A percentile compares a stretch with the other conserved stretches of the same genome.
phyloP scores from a whole-genome alignment of 2,113 vertebrate genomes.

The Channa maculata region DNA sequence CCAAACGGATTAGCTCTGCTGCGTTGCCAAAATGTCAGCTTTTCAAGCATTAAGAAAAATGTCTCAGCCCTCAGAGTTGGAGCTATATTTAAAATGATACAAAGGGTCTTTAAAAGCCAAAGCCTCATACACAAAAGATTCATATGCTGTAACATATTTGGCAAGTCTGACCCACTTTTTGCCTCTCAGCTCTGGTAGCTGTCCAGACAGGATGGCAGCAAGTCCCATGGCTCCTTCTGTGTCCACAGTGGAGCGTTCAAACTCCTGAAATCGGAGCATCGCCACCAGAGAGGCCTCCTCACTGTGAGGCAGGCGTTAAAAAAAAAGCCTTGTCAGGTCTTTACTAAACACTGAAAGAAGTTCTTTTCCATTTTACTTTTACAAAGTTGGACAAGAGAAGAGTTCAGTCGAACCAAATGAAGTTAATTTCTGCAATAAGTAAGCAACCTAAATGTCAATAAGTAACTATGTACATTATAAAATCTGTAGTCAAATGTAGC shows the following conservation, averaged over 20 bases:
- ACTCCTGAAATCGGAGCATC: constrained; percentile 91
- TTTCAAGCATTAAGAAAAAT: constrained; percentile 5
- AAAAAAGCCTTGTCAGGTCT: not conserved
- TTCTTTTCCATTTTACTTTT: no score
- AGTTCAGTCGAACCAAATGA: no score
- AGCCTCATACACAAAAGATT: not conserved
- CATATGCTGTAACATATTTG: not conserved
- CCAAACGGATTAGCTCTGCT: constrained; percentile 37
- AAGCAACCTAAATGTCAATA: no score
- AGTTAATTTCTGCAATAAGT: no score
- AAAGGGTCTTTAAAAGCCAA: not conserved
- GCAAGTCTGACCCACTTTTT: constrained; percentile 84
- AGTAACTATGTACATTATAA: no score
- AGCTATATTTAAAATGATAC: constrained; percentile 4
- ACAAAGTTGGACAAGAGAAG: no score
- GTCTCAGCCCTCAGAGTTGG: not conserved
- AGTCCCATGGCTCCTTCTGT: constrained; percentile 90
- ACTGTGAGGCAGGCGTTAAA: constrained; percentile 64
- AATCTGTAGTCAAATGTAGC: no score
- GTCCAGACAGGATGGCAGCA: constrained; percentile 87
- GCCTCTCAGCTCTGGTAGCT: constrained; percentile 88
- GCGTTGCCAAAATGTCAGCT: constrained; percentile 18
- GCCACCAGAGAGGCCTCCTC: constrained; percentile 88
- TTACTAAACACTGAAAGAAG: no score
- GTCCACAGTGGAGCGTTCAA: constrained; percentile 87